Evolutionary conservation across 2,113 vertebrate genomes (phyloP).

Genomic region (Notiomystis cincta): DNA sequence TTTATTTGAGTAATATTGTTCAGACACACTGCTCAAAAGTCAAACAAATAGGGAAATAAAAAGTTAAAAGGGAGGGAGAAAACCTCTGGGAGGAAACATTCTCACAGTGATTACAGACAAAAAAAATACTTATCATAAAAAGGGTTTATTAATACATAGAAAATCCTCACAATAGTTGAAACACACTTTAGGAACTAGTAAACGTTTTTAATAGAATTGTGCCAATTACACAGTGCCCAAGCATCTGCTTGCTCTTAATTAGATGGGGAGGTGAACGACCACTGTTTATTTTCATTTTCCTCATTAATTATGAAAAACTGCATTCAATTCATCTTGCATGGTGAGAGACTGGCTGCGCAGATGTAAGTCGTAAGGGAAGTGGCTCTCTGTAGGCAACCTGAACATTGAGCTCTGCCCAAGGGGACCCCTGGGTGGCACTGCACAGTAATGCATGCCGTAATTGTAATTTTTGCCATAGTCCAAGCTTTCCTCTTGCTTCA

Average conservation of each 20-base stretch:
- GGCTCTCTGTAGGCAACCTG: slow-evolving; percentile 91
- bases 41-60: slow-evolving; percentile 41
- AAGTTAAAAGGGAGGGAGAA: slow-evolving; percentile 1
- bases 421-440: slow-evolving; percentile 89
- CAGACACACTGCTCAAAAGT: slow-evolving; percentile 73
- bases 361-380: slow-evolving; percentile 98
- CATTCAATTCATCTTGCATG: slow-evolving; percentile 95
- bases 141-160: slow-evolving; percentile 71
- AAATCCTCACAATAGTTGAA: slow-evolving; percentile 76
- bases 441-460: slow-evolving; percentile 96
- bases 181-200: slow-evolving; percentile 79
- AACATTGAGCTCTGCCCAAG: slow-evolving; percentile 94
- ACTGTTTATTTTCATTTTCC: slow-evolving; percentile 87
- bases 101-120: slow-evolving; percentile 71
- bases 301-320: slow-evolving; percentile 95
- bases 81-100: slow-evolving; percentile 57
- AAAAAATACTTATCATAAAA: slow-evolving; percentile 66
- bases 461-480: slow-evolving; percentile 95
- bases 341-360: slow-evolving; percentile 94
- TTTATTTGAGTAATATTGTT: slow-evolving; percentile 69
- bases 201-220: slow-evolving; percentile 78
- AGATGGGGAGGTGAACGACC: slow-evolving; percentile 83
- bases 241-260: slow-evolving; percentile 85
- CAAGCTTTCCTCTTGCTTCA: slow-evolving; percentile 94
- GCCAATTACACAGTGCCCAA: slow-evolving; percentile 75